These are phyloP conservation scores for Melanargia galathea DNA, from an alignment of 2,888 invertebrate species.

Conservation along the genomic window DNA sequence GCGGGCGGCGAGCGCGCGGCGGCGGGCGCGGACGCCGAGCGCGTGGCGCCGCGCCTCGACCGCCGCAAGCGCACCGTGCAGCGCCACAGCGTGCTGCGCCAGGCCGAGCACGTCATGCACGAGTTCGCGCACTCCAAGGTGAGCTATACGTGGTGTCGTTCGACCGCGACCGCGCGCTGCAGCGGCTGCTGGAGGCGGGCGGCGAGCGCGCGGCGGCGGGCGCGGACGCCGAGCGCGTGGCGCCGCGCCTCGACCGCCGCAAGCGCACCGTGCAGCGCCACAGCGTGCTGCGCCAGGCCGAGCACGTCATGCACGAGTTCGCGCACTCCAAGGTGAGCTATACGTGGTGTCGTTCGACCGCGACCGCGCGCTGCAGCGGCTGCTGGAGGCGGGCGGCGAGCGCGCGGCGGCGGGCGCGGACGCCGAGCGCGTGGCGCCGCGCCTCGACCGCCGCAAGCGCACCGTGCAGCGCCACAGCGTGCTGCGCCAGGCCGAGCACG, in stretches of 20 bases:
- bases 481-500: constrained; percentile 96
- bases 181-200: constrained; percentile 95
- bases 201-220: constrained; percentile 87
- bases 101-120: constrained; percentile 97
- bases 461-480: constrained; percentile 95
- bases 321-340: too few relatives aligned
- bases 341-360: constrained; percentile 99
- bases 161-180: constrained; percentile 97
- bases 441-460: constrained; percentile 95
- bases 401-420: constrained; percentile 78
- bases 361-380: constrained; percentile 96
- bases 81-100: constrained; percentile 94
- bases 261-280: constrained; percentile 95
- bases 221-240: constrained; percentile 90
- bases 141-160: constrained; percentile 99
- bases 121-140: constrained; percentile 97
- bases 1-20: constrained; percentile 92
- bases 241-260: constrained; percentile 95
- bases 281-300: constrained; percentile 96
- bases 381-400: constrained; percentile 96
- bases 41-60: constrained; percentile 96
- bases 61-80: constrained; percentile 95
- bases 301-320: constrained; percentile 96
- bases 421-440: constrained; percentile 95
- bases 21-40: constrained; percentile 83